Evolutionary conservation across 2,888 invertebrate species (phyloP).

Genomic region (Cephus runcator): DNA sequence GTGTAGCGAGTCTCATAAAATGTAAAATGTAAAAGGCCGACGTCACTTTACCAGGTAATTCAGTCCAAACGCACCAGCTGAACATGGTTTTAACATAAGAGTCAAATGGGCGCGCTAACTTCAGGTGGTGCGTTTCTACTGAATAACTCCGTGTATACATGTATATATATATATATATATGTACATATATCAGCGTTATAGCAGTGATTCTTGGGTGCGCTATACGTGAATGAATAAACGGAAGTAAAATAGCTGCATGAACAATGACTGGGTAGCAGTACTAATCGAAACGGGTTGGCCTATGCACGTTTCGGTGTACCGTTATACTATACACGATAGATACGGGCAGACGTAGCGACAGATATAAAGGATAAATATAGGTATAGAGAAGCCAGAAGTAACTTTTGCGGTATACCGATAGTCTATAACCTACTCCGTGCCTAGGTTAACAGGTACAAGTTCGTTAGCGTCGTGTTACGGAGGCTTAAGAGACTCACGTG

Average conservation of each 20-base stretch:
- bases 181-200: neutral
- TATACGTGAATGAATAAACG: neutral
- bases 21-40: too few relatives aligned
- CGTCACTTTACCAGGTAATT: too few relatives aligned
- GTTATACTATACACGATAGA: neutral
- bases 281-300: neutral
- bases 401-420: neutral
- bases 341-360: neutral
- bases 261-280: neutral
- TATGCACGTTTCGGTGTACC: slow-evolving; percentile 1
- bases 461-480: slow-evolving; percentile 1
- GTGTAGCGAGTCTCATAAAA: too few relatives aligned
- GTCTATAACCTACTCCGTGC: neutral
- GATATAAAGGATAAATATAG: neutral
- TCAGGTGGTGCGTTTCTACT: too few relatives aligned
- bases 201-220: neutral
- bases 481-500: neutral
- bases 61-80: too few relatives aligned
- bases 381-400: neutral
- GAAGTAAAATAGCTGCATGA: neutral
- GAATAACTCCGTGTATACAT: too few relatives aligned
- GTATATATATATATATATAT: too few relatives aligned
- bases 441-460: neutral
- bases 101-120: too few relatives aligned
- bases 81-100: too few relatives aligned